Base-by-base conservation (phyloP, 1,140 invertebrate genomes). In the Drosophila bocqueti region DNA sequence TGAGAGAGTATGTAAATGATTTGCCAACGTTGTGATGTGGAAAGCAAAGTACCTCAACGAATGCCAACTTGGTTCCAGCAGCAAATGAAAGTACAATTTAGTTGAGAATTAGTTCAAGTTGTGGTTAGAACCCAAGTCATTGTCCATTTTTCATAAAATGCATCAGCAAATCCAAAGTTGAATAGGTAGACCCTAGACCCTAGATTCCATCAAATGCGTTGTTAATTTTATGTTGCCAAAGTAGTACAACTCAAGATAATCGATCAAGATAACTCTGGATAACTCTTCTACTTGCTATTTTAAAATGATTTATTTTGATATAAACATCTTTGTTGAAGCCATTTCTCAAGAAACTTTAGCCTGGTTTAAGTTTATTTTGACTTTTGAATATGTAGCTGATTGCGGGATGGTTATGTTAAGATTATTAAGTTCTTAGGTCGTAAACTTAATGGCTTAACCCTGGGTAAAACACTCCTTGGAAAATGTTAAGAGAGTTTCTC, bases 11-110 rank as follows among this genome's bases (percentile, higher is more conserved):
- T 65, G 49, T 57, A 38, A 57, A 67, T 55, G 61, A 77, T 59
- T 76, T 74, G 50, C 49, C 50, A 76, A 71, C 61, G 82, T 90
- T 90, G 85, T 90, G 85, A 90, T 79, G 81, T 78, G 73, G 42
- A 83, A 84, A 90, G 81, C 68, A 60, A 87, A 89, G 85, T 90
- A 90, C 85, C 85, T 90, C 81, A 72, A 84, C 69, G 76, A 50
- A 83, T 42, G 81, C 67, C 64, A 90, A 81, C 71, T 76, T 76
- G 81, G 75, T 89, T 90, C 81, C 81, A 90, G 78, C 84, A 65
- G 84, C 75, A 71, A 84, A 76, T 79, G 64, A 89, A 87, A 89
- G 85, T 89, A 90, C 84, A 89, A 90, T 75, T 89, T 84, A 81
- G 69, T 87, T 87, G 46, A 83, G 62, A 46, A 77, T 87, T 79